Percentiles rank a stretch among this genome's conserved stretches.
phyloP scores from a whole-genome alignment of 2,113 vertebrate genomes.

The Murina feae region DNA sequence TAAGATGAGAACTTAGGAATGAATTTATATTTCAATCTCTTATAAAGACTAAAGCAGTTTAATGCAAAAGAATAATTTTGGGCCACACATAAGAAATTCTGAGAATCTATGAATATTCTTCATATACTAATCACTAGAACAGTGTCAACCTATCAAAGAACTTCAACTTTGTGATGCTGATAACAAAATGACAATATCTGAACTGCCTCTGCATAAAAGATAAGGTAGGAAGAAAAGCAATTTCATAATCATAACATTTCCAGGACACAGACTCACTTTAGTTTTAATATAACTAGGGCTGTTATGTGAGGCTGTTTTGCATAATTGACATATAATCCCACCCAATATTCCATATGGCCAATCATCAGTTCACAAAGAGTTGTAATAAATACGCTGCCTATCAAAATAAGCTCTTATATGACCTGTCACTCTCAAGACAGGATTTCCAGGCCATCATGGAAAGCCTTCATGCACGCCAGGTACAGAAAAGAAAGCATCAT shows the following conservation, averaged over 20 bases:
- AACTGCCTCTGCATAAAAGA: neutral
- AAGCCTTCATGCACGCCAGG: neutral
- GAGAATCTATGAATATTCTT: neutral
- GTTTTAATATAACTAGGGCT: conserved; percentile 14
- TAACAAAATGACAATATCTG: conserved; percentile 8
- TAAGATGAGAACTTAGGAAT: neutral
- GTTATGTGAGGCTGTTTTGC: conserved; percentile 8
- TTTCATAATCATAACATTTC: neutral
- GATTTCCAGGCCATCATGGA: neutral
- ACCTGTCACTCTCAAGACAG: neutral
- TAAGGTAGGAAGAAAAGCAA: neutral
- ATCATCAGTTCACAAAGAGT: conserved; percentile 38
- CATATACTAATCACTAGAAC: neutral
- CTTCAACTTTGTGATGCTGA: neutral
- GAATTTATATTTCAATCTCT: conserved; percentile 7
- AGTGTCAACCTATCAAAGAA: conserved; percentile 10
- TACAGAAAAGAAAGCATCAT: neutral
- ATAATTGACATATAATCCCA: conserved; percentile 22
- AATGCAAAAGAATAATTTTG: neutral
- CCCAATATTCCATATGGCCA: conserved; percentile 3
- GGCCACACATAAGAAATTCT: conserved; percentile 15
- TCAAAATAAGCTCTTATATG: neutral
- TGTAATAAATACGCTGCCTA: neutral
- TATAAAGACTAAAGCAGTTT: neutral
- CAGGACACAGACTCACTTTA: neutral